These are phyloP conservation scores for Myotis myotis DNA, from an alignment of 2,797 vertebrate species.

Conservation along the genomic window DNA sequence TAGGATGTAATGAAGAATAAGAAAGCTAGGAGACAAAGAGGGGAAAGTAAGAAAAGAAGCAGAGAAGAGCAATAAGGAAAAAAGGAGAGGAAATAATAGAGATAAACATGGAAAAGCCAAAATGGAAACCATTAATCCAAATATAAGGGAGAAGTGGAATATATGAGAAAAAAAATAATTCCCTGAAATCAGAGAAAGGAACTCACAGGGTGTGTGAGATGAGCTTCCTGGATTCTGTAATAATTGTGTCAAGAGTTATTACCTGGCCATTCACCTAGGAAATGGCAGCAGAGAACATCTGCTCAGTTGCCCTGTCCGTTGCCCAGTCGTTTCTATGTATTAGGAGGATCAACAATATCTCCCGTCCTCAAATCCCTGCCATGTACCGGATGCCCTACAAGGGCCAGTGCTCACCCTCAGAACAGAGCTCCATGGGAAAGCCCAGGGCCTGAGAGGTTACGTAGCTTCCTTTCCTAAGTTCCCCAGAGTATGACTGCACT, in stretches of 20 bases:
- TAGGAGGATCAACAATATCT: not conserved
- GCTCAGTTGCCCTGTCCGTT: not conserved
- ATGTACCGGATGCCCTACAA: accelerated
- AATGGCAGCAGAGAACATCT: not conserved
- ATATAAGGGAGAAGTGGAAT: not conserved
- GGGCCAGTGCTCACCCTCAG: not conserved
- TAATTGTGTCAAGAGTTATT: not conserved
- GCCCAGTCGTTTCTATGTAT: not conserved
- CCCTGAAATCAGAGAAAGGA: not conserved
- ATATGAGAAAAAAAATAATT: not conserved
- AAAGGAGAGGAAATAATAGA: not conserved
- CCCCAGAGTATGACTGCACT: not conserved
- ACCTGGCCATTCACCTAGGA: not conserved
- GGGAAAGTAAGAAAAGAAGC: not conserved
- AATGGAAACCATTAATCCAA: not conserved
- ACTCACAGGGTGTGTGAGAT: not conserved
- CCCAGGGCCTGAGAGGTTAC: not conserved
- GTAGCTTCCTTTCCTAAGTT: not conserved
- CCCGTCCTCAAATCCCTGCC: not conserved
- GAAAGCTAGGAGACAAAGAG: not conserved
- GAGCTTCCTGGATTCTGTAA: not conserved
- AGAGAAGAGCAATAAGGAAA: not conserved
- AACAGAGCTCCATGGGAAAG: not conserved
- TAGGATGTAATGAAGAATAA: not conserved
- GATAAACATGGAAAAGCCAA: not conserved